These are phyloP conservation scores for Hemibagrus wyckioides DNA, from an alignment of 2,113 vertebrate genomes.

Conservation along the genomic window DNA sequence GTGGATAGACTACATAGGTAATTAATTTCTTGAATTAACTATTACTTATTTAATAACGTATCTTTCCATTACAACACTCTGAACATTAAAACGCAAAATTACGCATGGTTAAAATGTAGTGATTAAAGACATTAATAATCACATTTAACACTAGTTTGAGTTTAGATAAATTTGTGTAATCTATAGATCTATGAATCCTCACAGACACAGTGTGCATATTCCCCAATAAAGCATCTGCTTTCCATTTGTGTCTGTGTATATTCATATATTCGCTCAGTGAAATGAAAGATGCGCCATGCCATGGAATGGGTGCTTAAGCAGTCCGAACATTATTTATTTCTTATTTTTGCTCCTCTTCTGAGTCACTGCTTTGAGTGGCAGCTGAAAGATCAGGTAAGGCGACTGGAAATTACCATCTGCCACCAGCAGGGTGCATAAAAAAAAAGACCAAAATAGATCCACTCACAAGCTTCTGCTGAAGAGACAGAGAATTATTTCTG, in stretches of 20 bases:
- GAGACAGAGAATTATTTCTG: slow-evolving; percentile 5
- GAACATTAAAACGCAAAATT: not conserved
- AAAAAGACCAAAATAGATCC: slow-evolving; percentile 9
- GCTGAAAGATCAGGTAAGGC: slow-evolving; percentile 4
- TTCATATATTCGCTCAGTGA: not conserved
- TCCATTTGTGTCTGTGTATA: slow-evolving; percentile 14
- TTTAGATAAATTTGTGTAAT: not conserved
- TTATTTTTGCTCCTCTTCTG: not conserved
- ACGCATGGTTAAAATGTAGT: not conserved
- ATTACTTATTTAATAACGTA: not conserved
- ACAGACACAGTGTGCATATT: not conserved
- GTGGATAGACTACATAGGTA: not conserved
- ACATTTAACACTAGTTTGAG: not conserved
- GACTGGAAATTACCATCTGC: slow-evolving; percentile 23
- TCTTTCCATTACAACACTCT: not conserved
- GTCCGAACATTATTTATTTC: not conserved
- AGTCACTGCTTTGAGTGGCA: slow-evolving; percentile 32
- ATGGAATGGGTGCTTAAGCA: slow-evolving; percentile 15
- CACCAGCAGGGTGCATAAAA: slow-evolving; percentile 17
- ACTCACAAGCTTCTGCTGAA: slow-evolving; percentile 2
- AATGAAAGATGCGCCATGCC: not conserved
- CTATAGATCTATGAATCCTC: not conserved
- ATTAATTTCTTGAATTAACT: not conserved
- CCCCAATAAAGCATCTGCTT: slow-evolving; percentile 14
- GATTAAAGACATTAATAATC: not conserved